Percentiles rank a stretch among this genome's conserved stretches.
Conservation (phyloP, 2,888 invertebrate genomes). For the Tubiluchus corallicola region DNA sequence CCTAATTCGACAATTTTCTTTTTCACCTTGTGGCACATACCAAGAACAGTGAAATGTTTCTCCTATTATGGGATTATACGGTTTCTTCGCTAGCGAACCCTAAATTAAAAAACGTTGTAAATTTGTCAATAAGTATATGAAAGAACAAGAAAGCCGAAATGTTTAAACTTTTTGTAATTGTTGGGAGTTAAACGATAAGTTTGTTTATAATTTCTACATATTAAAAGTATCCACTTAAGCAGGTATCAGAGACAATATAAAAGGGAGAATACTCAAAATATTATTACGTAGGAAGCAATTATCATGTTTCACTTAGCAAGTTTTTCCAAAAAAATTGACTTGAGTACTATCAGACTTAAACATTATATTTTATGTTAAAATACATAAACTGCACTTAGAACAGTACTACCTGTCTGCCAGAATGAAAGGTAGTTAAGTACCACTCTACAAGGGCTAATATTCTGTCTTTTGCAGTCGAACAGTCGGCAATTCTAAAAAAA, state of each 20-base stretch:
- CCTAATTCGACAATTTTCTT: constrained; percentile 10
- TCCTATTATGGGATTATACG: constrained; percentile 37
- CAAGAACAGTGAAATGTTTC: constrained; percentile 37
- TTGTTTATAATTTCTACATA: no score
- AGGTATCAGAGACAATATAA: no score
- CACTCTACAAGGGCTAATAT: constrained; percentile 32
- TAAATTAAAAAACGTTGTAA: constrained; percentile 11
- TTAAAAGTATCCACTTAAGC: no score
- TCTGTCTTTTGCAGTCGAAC: constrained; percentile 23
- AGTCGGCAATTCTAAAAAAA: constrained; percentile 16
- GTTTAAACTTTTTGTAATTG: neutral
- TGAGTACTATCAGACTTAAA: no score
- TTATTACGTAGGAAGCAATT: no score
- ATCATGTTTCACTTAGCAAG: no score
- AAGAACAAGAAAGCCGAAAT: neutral
- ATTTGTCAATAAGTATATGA: no score
- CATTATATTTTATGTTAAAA: no score
- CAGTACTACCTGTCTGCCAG: constrained; percentile 22
- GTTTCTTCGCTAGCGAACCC: constrained; percentile 31
- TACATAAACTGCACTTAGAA: neutral
- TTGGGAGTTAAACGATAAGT: neutral
- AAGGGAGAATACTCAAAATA: no score
- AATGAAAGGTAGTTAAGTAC: constrained; percentile 35
- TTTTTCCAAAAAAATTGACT: no score
- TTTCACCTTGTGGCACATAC: constrained; percentile 20